Base-by-base conservation (phyloP, 2,113 vertebrate genomes). In the Sinocyclocheilus grahami region DNA sequence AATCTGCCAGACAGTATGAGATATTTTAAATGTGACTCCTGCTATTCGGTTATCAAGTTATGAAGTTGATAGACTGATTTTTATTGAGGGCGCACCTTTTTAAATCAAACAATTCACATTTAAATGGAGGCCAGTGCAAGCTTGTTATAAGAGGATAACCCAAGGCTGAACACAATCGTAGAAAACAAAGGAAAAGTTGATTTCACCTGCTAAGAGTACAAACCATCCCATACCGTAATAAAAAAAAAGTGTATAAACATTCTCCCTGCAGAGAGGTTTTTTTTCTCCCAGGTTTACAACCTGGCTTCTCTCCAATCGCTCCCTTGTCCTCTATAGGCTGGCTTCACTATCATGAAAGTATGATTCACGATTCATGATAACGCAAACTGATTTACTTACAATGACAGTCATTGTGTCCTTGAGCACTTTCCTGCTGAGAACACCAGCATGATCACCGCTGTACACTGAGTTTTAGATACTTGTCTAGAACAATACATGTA, bases 291-390 rank as follows among this genome's bases (percentile, higher is more conserved):
- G 55, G 86, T 90, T 90, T 88, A 89, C 85, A 81, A 83, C 83
- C 62, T 88, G 85, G 80, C 87, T 78, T 42, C 12, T 53, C 60
- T 84, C 82, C 82, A 74, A 55, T 78, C 10, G 84, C 78, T 83
- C 65, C 65, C 78, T 75, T 83, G 82, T 90, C 79, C 86, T 82
- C 78, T 81, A 69, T 78, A 78, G 20, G 2, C 37, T 7, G 16
- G 14, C 78, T 79, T 86, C 63, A n/a, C 77, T 85, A 85, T 85
- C 83, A 88, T 83, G 76, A 84, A 71, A 86, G 71, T 62, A 67
- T 87, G 87, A 89, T 87, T 89, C 86, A 86, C 78, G 62, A 88
- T 88, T 87, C 84, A 80, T 87, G 87, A 89, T 53, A 72, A 53
- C 33, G 3, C 37, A 69, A 78, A 88, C 76, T 65, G 78, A 90